A percentile compares a stretch with the other conserved stretches of the same genome.
Evolutionary conservation across 1,140 invertebrate genomes (phyloP).

Genomic region (Oryctes rhinoceros): DNA sequence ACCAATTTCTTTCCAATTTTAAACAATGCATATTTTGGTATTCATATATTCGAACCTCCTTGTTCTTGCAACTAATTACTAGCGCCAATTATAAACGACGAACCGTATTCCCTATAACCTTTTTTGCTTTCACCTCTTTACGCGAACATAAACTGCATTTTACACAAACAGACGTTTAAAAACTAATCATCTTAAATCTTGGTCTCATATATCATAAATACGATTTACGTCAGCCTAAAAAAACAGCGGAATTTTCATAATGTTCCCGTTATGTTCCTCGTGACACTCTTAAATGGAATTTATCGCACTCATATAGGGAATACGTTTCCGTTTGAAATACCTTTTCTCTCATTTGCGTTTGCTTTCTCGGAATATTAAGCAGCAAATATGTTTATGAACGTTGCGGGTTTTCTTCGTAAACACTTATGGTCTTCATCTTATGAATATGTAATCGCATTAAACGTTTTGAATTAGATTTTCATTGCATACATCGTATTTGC

Average conservation of each 20-base stretch:
- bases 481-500: not conserved
- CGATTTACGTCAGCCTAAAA: constrained; percentile 9
- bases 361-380: not conserved
- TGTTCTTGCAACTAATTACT: too few species aligned
- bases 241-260: constrained; percentile 29
- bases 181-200: constrained; percentile 21
- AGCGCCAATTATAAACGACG: too few species aligned
- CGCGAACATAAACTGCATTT: not conserved
- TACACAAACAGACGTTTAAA: constrained; percentile 10
- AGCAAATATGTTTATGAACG: constrained; percentile 24
- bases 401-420: not conserved
- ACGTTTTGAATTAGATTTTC: constrained; percentile 6
- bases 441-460: constrained; percentile 24
- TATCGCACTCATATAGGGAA: constrained; percentile 33
- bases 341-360: constrained; percentile 26
- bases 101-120: too few species aligned
- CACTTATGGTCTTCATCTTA: not conserved
- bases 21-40: too few species aligned
- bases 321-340: constrained; percentile 19
- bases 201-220: constrained; percentile 7
- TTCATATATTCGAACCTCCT: too few species aligned
- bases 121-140: not conserved
- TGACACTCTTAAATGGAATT: constrained; percentile 33
- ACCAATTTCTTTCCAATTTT: too few species aligned
- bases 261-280: constrained; percentile 23